These are phyloP conservation scores for Lepus americanus DNA, from an alignment of 2,113 vertebrate genomes.

Conservation along the genomic window DNA sequence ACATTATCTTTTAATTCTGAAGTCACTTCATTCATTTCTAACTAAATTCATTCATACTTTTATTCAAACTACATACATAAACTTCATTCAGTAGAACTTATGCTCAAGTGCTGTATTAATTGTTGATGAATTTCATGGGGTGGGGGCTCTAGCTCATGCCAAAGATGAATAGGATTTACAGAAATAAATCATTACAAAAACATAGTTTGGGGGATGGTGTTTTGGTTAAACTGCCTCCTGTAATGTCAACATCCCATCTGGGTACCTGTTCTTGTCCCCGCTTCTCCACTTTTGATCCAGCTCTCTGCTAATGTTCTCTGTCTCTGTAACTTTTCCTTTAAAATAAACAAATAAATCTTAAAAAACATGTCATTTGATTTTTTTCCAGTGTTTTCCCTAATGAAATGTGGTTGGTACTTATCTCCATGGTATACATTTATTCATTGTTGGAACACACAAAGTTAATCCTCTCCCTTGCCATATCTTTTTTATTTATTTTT, in stretches of 20 bases:
- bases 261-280: no score
- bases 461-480: not conserved
- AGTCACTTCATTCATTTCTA: not conserved
- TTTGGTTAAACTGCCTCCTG: no score
- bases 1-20: not conserved
- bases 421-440: not conserved
- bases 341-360: no score
- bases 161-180: constrained; percentile 4
- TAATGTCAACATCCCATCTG: no score
- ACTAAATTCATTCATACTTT: not conserved
- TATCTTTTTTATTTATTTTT: not conserved
- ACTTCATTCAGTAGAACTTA: not conserved
- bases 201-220: no score
- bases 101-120: not conserved
- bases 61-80: not conserved
- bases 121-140: not conserved
- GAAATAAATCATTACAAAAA: not conserved
- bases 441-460: not conserved
- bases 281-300: no score
- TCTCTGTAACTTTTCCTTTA: no score
- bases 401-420: not conserved
- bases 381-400: constrained; percentile 20
- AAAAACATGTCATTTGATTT: not conserved
- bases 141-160: not conserved
- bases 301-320: no score